phyloP scores from a whole-genome alignment of 2,888 invertebrate genomes.

The Amitus sp. region DNA sequence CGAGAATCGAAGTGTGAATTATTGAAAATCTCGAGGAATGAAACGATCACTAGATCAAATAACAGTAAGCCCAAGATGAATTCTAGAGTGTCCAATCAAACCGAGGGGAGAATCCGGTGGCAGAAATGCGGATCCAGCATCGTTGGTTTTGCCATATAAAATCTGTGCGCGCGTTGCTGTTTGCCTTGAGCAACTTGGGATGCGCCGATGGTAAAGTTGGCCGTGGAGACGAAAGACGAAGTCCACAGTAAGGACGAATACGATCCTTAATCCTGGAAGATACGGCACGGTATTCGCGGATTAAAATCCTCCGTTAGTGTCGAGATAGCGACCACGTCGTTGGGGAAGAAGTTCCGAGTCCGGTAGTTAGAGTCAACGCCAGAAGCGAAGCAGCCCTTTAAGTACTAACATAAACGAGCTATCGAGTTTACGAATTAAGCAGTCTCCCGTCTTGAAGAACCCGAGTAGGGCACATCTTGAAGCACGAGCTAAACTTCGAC shows the following conservation, averaged over 20 bases:
- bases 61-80: not conserved
- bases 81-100: conserved; percentile 8
- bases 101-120: not conserved
- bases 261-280: conserved; percentile 57
- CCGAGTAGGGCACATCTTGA: conserved; percentile 13
- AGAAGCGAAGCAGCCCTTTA: conserved; percentile 49
- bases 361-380: conserved; percentile 60
- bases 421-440: conserved; percentile 56
- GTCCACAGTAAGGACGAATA: conserved; percentile 31
- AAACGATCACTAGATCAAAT: not conserved
- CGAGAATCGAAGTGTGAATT: not conserved
- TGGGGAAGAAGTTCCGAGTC: conserved; percentile 46
- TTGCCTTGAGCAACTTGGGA: conserved; percentile 27
- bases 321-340: conserved; percentile 47
- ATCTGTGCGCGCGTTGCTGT: conserved; percentile 25
- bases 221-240: conserved; percentile 30
- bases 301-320: conserved; percentile 60
- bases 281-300: conserved; percentile 58
- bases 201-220: conserved; percentile 37
- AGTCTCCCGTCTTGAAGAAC: conserved; percentile 32
- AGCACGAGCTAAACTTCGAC: conserved; percentile 3
- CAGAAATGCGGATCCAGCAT: not conserved
- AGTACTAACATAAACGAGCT: conserved; percentile 59
- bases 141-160: conserved; percentile 16
- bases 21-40: not conserved